These are phyloP conservation scores for Rhynchophorus ferrugineus DNA, from an alignment of 1,140 invertebrate species.

Conservation along the genomic window DNA sequence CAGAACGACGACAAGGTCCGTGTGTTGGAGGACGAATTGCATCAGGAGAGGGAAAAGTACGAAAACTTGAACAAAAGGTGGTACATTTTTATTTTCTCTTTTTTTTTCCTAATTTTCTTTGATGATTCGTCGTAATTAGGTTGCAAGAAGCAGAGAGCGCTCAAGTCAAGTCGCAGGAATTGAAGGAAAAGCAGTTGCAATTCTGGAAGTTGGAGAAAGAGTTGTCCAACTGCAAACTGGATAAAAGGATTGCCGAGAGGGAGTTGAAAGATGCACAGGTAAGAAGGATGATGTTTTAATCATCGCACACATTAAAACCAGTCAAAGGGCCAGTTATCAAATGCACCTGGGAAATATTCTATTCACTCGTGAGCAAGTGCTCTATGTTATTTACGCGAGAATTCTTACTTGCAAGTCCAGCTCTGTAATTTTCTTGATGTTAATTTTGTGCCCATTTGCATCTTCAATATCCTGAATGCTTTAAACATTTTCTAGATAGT, in stretches of 20 bases:
- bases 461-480: no score
- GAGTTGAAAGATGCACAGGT: slow-evolving; percentile 54
- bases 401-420: no score
- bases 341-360: no score
- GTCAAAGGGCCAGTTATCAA: no score
- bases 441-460: no score
- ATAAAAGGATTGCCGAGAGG: slow-evolving; percentile 55
- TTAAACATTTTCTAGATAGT: no score
- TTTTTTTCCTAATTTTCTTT: not conserved
- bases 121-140: slow-evolving; percentile 4
- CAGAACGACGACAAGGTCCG: slow-evolving; percentile 33
- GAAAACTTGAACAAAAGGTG: slow-evolving; percentile 24
- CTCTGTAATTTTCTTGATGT: no score
- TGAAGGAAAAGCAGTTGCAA: slow-evolving; percentile 40
- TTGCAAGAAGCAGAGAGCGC: slow-evolving; percentile 23
- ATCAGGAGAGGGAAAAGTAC: slow-evolving; percentile 25
- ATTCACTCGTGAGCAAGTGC: no score
- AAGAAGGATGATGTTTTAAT: no score
- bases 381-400: no score
- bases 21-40: slow-evolving; percentile 29
- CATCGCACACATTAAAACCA: no score
- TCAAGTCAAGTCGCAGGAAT: slow-evolving; percentile 50
- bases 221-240: slow-evolving; percentile 55
- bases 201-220: slow-evolving; percentile 53
- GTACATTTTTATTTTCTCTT: slow-evolving; percentile 6